A percentile compares a stretch with the other conserved stretches of the same genome.
Conservation (phyloP, 2,797 vertebrate species). For the Notoglanidium macrostoma region DNA sequence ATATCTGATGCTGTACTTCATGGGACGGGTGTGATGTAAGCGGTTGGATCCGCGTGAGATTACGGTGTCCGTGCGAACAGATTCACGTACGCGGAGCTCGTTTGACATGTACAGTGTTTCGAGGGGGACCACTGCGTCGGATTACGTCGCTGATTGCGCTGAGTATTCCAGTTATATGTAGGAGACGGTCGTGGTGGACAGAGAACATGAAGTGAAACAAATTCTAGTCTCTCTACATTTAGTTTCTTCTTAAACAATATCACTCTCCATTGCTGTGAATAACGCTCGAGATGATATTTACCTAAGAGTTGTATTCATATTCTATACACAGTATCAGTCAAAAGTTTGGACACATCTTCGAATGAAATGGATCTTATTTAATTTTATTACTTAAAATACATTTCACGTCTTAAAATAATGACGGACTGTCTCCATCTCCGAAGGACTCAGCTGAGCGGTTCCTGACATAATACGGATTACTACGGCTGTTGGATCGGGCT, state of each 20-base stretch:
- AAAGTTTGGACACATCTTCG: too few relatives aligned
- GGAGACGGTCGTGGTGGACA: not conserved
- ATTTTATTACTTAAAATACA: too few relatives aligned
- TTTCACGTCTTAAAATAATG: too few relatives aligned
- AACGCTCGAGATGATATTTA: not conserved
- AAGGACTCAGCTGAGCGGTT: too few relatives aligned
- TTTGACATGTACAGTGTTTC: slow-evolving; percentile 26
- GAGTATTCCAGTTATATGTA: slow-evolving; percentile 42
- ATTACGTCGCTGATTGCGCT: slow-evolving; percentile 47
- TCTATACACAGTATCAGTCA: too few relatives aligned
- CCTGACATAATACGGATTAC: too few relatives aligned
- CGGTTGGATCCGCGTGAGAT: not conserved
- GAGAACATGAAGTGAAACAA: not conserved
- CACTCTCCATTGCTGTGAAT: not conserved
- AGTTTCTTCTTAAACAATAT: not conserved
- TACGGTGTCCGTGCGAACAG: slow-evolving; percentile 4
- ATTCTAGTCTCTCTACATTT: not conserved
- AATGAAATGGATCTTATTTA: too few relatives aligned
- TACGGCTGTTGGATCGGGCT: too few relatives aligned
- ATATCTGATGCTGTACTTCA: not conserved
- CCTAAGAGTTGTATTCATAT: not conserved
- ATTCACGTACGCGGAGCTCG: slow-evolving; percentile 13
- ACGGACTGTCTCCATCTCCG: too few relatives aligned
- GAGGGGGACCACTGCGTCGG: slow-evolving; percentile 39
- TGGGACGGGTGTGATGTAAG: not conserved